Percentiles rank a stretch among this genome's conserved stretches.
Evolutionary conservation across 2,888 invertebrate genomes (phyloP).

Genomic region (Tethea ocularis): DNA sequence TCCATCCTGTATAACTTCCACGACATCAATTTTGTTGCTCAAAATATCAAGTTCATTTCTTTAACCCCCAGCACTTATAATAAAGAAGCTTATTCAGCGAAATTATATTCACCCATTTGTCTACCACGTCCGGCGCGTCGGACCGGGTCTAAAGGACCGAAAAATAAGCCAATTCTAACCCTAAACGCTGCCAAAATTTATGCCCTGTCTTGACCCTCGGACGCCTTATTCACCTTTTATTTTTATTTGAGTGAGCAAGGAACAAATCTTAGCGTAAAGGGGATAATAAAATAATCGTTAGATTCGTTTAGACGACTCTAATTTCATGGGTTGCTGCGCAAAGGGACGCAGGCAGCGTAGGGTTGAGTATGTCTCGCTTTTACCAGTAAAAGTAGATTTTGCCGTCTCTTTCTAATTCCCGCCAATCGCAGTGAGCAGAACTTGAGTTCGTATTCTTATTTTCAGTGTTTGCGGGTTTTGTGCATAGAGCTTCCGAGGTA

Average conservation of each 20-base stretch:
- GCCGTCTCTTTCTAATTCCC: conserved; percentile 59
- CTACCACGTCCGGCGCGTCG: conserved; percentile 16
- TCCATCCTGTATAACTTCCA: background rate
- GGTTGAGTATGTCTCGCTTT: conserved; percentile 57
- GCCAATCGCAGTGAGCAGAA: conserved; percentile 60
- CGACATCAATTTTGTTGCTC: conserved; percentile 9
- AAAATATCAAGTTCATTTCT: conserved; percentile 13
- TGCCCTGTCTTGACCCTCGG: conserved; percentile 74
- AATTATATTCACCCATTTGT: conserved; percentile 31
- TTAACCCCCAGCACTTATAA: conserved; percentile 3
- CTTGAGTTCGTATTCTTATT: conserved; percentile 61
- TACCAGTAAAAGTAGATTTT: conserved; percentile 15
- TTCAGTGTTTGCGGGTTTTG: conserved; percentile 71
- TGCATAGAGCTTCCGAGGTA: conserved; percentile 45
- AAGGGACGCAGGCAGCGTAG: conserved; percentile 69
- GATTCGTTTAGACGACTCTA: conserved; percentile 83
- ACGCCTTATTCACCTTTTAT: conserved; percentile 72
- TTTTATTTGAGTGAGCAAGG: conserved; percentile 84
- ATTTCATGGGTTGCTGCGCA: conserved; percentile 82
- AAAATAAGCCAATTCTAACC: conserved; percentile 76
- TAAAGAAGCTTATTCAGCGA: conserved; percentile 15
- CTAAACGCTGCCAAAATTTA: conserved; percentile 75
- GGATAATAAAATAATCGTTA: conserved; percentile 84
- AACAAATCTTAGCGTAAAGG: conserved; percentile 83
- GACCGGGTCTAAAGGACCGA: conserved; percentile 69